A percentile compares a stretch with the other conserved stretches of the same genome.
Conservation (phyloP, 2,888 invertebrate species). For the Ecliptopera silaceata region DNA sequence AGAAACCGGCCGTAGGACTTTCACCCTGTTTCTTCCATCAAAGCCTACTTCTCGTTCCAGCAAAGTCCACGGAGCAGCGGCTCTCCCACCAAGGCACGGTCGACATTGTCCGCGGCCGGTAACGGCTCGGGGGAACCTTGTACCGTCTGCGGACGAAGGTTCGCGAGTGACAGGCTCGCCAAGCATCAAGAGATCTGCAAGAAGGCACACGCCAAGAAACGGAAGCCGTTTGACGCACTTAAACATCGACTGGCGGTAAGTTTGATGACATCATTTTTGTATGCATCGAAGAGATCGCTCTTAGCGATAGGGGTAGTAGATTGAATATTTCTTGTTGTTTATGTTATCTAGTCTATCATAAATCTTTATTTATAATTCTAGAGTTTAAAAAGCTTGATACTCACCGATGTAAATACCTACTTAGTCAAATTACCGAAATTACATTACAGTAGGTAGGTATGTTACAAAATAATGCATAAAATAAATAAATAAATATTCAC, state of each 20-base stretch:
- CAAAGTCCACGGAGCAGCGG: constrained; percentile 19
- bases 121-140: constrained; percentile 76
- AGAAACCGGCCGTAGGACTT: too few relatives aligned
- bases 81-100: constrained; percentile 19
- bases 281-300: too few relatives aligned
- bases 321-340: too few relatives aligned
- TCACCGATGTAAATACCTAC: too few relatives aligned
- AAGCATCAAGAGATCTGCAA: constrained; percentile 94
- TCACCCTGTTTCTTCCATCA: background rate
- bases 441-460: too few relatives aligned
- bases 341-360: too few relatives aligned
- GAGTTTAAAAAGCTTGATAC: too few relatives aligned
- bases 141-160: constrained; percentile 89
- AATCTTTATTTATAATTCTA: too few relatives aligned
- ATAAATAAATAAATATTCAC: background rate
- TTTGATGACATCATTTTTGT: background rate
- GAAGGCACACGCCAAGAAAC: constrained; percentile 89
- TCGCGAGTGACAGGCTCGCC: constrained; percentile 90
- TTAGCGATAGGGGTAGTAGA: too few relatives aligned
- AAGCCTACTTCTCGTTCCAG: constrained; percentile 3
- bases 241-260: constrained; percentile 90
- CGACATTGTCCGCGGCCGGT: constrained; percentile 18
- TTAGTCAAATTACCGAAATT: too few relatives aligned
- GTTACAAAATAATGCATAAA: too few relatives aligned
- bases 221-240: constrained; percentile 95